Evolutionary conservation across 2,888 invertebrate genomes (phyloP).

Genomic region (Dynastes hyllus): DNA sequence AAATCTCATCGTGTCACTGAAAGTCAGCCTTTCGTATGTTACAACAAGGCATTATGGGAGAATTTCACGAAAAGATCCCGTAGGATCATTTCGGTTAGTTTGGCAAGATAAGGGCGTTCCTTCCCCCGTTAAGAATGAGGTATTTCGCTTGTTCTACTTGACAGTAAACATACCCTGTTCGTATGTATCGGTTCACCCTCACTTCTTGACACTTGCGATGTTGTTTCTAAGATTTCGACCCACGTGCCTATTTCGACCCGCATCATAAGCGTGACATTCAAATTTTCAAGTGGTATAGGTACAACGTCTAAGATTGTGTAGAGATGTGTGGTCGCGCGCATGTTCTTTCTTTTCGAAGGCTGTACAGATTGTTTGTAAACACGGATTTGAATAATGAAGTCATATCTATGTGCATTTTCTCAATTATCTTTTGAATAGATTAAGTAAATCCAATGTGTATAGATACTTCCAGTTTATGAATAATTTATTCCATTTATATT

Average conservation of each 20-base stretch:
- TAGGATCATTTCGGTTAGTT: not conserved
- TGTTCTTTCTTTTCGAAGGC: not conserved
- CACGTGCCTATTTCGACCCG: constrained; percentile 9
- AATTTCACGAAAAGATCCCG: not conserved
- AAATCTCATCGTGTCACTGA: not conserved
- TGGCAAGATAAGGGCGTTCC: constrained; percentile 10
- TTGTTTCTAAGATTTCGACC: constrained; percentile 4
- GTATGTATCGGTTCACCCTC: not conserved
- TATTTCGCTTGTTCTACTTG: not conserved
- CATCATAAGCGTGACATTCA: not conserved
- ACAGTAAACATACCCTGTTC: constrained; percentile 4
- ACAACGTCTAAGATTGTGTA: not conserved
- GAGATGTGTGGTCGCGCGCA: not conserved
- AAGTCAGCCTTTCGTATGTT: not conserved
- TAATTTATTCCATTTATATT: too few relatives aligned
- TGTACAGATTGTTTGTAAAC: constrained; percentile 14
- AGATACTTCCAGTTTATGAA: too few relatives aligned
- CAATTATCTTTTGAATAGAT: not conserved
- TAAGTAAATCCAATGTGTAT: too few relatives aligned
- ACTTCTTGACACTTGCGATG: not conserved
- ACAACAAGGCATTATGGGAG: not conserved
- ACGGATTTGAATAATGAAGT: constrained; percentile 24
- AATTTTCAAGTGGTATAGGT: not conserved
- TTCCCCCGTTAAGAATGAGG: not conserved
- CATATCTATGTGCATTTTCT: constrained; percentile 26